Evolutionary conservation across 2,888 invertebrate genomes (phyloP).

Genomic region (Fragum sueziense): DNA sequence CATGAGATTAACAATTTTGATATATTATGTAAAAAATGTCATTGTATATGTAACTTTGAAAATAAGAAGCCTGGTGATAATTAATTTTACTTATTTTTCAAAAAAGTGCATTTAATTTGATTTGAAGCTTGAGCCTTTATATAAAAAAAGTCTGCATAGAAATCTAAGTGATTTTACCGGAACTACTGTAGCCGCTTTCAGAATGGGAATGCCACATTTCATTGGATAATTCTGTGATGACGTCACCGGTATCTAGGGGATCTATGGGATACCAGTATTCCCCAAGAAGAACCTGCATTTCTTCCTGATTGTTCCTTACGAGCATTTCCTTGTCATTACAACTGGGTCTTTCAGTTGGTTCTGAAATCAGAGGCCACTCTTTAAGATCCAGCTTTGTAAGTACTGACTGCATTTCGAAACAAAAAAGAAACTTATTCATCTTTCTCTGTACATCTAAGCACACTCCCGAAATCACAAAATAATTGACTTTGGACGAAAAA

Average conservation of each 20-base stretch:
- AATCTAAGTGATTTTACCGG: slow-evolving; percentile 40
- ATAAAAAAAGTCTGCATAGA: slow-evolving; percentile 18
- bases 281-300: slow-evolving; percentile 52
- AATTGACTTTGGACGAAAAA: no score
- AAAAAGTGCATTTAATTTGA: no score
- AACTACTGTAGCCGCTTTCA: slow-evolving; percentile 37
- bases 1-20: no score
- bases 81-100: no score
- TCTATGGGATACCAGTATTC: slow-evolving; percentile 58
- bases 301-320: slow-evolving; percentile 36
- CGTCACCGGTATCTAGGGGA: slow-evolving; percentile 37
- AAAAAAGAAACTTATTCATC: no score
- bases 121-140: no score
- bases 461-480: no score
- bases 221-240: slow-evolving; percentile 35
- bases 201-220: slow-evolving; percentile 17
- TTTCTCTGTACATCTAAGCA: no score
- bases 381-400: neutral
- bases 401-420: no score
- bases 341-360: slow-evolving; percentile 6
- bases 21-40: no score
- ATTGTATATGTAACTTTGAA: no score
- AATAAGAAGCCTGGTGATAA: no score
- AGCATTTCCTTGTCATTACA: slow-evolving; percentile 15
- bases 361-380: slow-evolving; percentile 10